Evolutionary conservation across 2,888 invertebrate genomes (phyloP).

Genomic region (Nasonia oneida): DNA sequence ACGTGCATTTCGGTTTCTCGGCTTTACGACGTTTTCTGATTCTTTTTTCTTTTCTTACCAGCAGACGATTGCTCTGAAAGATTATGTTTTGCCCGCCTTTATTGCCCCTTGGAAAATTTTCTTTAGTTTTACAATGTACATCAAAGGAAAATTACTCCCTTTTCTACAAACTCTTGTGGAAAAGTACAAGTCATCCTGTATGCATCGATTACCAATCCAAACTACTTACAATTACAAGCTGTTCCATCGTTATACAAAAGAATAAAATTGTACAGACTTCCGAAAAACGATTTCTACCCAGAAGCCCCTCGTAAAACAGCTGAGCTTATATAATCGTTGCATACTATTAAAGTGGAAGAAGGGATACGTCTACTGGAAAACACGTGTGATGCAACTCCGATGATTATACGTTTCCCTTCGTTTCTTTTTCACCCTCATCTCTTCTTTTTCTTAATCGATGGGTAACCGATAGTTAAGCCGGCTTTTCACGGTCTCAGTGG

Average conservation of each 20-base stretch:
- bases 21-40: not conserved
- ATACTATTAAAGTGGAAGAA: conserved; percentile 48
- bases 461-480: conserved; percentile 14
- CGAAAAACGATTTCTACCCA: conserved; percentile 6
- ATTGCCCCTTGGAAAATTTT: not conserved
- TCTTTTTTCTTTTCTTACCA: not conserved
- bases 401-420: not conserved
- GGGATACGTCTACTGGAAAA: conserved; percentile 42
- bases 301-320: conserved; percentile 33
- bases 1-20: conserved; percentile 47
- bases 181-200: not conserved
- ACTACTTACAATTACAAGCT: conserved; percentile 2
- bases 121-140: not conserved
- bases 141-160: not conserved
- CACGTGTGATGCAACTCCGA: conserved; percentile 9
- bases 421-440: not conserved
- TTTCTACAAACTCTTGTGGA: not conserved
- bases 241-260: not conserved
- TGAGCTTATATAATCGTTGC: not conserved
- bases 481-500: conserved; percentile 29
- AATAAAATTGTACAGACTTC: not conserved
- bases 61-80: not conserved
- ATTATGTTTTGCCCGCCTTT: not conserved
- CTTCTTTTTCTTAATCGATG: conserved; percentile 1
- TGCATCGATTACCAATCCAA: conserved; percentile 32